Evolutionary conservation across 2,113 vertebrate genomes (phyloP).

Genomic region (Grus americana): DNA sequence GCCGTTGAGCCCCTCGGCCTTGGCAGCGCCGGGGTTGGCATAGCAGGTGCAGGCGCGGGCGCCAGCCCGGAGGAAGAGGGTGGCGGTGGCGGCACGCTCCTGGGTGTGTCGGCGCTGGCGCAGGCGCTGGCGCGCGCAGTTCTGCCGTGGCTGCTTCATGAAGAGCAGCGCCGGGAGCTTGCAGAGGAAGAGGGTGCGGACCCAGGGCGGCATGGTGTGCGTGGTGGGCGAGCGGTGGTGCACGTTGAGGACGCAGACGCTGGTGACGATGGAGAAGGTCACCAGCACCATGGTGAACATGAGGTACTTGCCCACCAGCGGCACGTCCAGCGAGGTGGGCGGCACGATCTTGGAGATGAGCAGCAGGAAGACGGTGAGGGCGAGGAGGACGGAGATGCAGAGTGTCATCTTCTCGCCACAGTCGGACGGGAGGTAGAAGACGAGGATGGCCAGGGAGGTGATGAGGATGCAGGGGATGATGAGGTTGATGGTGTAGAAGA

Average conservation of each 20-base stretch:
- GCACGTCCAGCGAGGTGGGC: slow-evolving; percentile 92
- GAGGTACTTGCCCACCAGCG: slow-evolving; percentile 93
- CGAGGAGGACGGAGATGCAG: slow-evolving; percentile 92
- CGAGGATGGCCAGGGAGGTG: slow-evolving; percentile 92
- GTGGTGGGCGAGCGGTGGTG: slow-evolving; percentile 96
- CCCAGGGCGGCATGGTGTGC: slow-evolving; percentile 96
- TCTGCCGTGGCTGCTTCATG: slow-evolving; percentile 91
- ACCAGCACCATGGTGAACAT: slow-evolving; percentile 99
- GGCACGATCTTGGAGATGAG: slow-evolving; percentile 97
- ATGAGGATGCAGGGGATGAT: slow-evolving; percentile 96
- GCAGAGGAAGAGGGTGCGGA: slow-evolving; percentile 89
- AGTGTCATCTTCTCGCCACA: slow-evolving; percentile 97
- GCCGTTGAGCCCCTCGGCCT: slow-evolving; percentile 79
- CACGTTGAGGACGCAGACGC: slow-evolving; percentile 94
- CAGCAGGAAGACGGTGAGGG: slow-evolving; percentile 94
- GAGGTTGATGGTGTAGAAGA: slow-evolving; percentile 97
- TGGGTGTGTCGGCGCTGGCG: slow-evolving; percentile 80
- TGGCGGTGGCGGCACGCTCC: background rate
- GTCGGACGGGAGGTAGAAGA: slow-evolving; percentile 95
- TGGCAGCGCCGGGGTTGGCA: slow-evolving; percentile 81
- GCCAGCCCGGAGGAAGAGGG: slow-evolving; percentile 63
- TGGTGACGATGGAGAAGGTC: slow-evolving; percentile 96
- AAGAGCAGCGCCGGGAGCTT: slow-evolving; percentile 91
- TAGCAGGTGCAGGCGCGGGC: slow-evolving; percentile 84
- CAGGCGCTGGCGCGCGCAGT: slow-evolving; percentile 88